Conservation (phyloP, 2,888 invertebrate species). For the Opisthograptis luteolata region DNA sequence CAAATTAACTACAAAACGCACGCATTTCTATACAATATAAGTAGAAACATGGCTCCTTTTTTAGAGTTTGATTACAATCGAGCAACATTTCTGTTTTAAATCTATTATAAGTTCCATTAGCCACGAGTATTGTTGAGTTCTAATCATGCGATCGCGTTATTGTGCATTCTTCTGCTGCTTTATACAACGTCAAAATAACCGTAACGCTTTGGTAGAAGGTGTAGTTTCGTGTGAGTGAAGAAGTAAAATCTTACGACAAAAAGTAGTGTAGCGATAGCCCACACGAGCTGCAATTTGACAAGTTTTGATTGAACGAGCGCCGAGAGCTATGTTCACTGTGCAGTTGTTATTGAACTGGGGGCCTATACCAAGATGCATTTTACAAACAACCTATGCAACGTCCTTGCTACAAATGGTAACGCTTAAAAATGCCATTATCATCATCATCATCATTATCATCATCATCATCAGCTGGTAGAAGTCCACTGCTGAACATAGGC, state of each 20-base stretch:
- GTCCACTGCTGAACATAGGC: no score
- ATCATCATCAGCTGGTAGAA: no score
- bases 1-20: conserved; percentile 24
- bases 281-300: conserved; percentile 41
- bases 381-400: no score
- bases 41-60: conserved; percentile 4
- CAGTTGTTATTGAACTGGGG: conserved; percentile 16
- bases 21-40: conserved; percentile 21
- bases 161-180: conserved; percentile 27
- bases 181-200: conserved; percentile 4
- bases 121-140: conserved; percentile 38
- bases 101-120: conserved; percentile 55
- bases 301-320: conserved; percentile 41
- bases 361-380: no score
- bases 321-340: conserved; percentile 9
- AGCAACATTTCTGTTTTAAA: conserved; percentile 50
- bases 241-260: conserved; percentile 20
- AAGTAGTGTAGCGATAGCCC: conserved; percentile 31
- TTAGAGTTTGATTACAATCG: conserved; percentile 38
- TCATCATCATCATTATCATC: no score
- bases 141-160: conserved; percentile 45
- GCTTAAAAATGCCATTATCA: no score
- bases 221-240: background rate
- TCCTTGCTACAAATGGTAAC: no score
- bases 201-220: conserved; percentile 4